Conservation (phyloP, 1,140 invertebrate species). For the Anadara kagoshimensis region DNA sequence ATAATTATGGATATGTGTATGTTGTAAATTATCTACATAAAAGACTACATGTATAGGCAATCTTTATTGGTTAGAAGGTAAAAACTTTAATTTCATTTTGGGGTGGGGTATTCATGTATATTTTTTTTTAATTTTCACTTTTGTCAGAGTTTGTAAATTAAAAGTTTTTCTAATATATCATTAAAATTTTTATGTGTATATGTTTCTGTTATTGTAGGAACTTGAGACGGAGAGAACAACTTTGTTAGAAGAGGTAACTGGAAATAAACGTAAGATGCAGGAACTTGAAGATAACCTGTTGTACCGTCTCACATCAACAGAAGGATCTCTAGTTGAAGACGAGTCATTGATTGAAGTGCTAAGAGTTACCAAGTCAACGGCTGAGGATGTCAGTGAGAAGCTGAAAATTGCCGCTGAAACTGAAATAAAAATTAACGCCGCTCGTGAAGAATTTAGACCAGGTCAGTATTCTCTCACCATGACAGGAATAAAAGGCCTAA, state of each 20-base stretch:
- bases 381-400: slow-evolving; percentile 96
- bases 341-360: slow-evolving; percentile 95
- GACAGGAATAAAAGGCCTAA: background rate
- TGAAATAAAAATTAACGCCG: slow-evolving; percentile 94
- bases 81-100: too few species aligned
- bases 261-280: slow-evolving; percentile 96
- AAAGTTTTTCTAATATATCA: too few species aligned
- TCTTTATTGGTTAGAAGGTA: too few species aligned
- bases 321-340: slow-evolving; percentile 96
- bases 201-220: slow-evolving; percentile 77
- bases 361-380: slow-evolving; percentile 92
- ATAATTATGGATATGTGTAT: too few species aligned
- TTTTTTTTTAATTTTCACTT: too few species aligned
- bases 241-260: slow-evolving; percentile 95
- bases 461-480: slow-evolving; percentile 56
- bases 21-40: too few species aligned
- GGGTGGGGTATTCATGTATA: too few species aligned
- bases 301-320: slow-evolving; percentile 90
- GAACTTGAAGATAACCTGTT: slow-evolving; percentile 94
- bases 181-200: too few species aligned
- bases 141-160: too few species aligned
- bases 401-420: slow-evolving; percentile 92
- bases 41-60: too few species aligned
- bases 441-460: slow-evolving; percentile 95
- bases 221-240: slow-evolving; percentile 93